Conservation (phyloP, 2,888 invertebrate genomes). For the Alsophila aescularia region DNA sequence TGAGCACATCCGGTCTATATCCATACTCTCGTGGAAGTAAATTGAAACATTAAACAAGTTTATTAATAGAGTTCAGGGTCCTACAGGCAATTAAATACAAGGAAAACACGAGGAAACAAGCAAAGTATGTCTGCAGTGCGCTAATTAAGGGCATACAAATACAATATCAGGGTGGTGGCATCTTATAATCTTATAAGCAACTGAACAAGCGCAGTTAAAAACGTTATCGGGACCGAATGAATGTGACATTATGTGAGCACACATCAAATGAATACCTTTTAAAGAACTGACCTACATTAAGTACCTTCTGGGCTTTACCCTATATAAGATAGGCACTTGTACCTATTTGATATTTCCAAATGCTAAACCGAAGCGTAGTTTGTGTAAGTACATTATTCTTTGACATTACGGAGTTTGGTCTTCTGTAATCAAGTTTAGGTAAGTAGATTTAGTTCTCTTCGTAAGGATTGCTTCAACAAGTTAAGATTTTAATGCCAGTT, state of each 20-base stretch:
- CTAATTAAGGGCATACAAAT: conserved; percentile 8
- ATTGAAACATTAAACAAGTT: too few relatives aligned
- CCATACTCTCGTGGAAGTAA: too few relatives aligned
- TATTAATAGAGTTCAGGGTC: not conserved
- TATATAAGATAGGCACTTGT: too few relatives aligned
- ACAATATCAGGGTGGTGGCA: not conserved
- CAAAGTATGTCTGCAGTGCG: not conserved
- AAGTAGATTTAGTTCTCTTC: not conserved
- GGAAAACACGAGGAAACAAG: conserved; percentile 8
- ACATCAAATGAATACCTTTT: not conserved
- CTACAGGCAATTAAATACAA: not conserved
- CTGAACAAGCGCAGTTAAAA: not conserved
- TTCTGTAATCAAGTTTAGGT: too few relatives aligned
- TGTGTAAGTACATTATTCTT: too few relatives aligned
- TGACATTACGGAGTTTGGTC: too few relatives aligned
- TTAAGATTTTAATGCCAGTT: not conserved
- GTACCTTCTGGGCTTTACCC: too few relatives aligned
- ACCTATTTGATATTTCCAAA: too few relatives aligned
- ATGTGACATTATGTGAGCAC: not conserved
- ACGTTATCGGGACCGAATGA: not conserved
- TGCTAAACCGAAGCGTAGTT: too few relatives aligned
- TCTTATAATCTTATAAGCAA: too few relatives aligned
- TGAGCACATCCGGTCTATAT: too few relatives aligned
- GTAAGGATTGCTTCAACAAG: not conserved
- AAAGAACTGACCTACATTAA: conserved; percentile 2